phyloP scores from a whole-genome alignment of 2,113 vertebrate genomes.

The Heterocephalus glaber region DNA sequence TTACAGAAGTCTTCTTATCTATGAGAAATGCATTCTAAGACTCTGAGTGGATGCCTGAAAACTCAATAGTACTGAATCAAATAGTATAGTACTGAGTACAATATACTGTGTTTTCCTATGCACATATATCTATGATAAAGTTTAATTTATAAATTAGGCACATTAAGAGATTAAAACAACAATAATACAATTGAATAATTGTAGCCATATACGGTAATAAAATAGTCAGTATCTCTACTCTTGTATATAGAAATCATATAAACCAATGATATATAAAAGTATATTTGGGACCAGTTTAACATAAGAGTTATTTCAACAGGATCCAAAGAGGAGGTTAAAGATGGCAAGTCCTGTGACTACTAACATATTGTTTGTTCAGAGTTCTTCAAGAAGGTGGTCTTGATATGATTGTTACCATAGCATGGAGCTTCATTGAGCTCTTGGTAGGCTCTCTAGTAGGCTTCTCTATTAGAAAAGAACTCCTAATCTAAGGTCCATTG shows the following conservation, averaged over 20 bases:
- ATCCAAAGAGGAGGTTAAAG: not conserved
- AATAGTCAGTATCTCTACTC: not conserved
- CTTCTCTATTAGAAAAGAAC: not conserved
- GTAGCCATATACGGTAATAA: not conserved
- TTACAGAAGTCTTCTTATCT: not conserved
- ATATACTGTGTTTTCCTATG: not conserved
- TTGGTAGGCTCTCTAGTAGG: not conserved
- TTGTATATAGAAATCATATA: not conserved
- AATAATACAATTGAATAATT: not conserved
- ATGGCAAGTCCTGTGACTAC: not conserved
- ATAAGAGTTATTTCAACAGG: not conserved
- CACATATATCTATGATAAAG: not conserved
- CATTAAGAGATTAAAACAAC: not conserved
- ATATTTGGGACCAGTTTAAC: not conserved
- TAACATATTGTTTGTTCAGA: not conserved
- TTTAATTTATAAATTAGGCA: not conserved
- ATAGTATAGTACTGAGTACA: no score
- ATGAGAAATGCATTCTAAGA: not conserved
- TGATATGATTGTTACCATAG: not conserved
- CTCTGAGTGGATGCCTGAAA: not conserved
- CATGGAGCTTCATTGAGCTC: not conserved
- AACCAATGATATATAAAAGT: not conserved
- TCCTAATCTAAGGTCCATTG: not conserved
- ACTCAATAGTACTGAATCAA: not conserved
- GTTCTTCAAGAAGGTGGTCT: not conserved